Base-by-base conservation (phyloP, 2,797 vertebrate species). In the Phoebastria nigripes region DNA sequence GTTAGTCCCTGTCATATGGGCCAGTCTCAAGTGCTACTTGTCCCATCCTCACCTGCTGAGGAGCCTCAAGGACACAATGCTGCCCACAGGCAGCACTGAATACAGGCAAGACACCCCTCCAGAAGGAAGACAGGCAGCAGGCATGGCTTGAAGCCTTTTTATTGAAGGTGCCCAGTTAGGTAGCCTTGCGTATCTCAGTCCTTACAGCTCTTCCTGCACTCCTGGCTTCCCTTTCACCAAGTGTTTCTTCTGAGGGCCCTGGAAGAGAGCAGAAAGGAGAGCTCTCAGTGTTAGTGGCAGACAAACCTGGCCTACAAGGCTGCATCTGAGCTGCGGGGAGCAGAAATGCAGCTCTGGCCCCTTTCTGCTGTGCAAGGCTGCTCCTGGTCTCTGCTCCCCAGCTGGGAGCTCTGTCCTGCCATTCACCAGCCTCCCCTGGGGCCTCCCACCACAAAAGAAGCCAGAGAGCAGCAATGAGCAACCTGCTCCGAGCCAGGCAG, bases 161-260 rank as follows among this genome's bases (percentile, higher is more conserved):
- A 97, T 87, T 96, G 59, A 37, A 72, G 5, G 25, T 44, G 22
- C 21, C 37, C 25, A 1, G 16, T 33, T 49, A 56, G 31, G 77
- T 12, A 79, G 72, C 51, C 46, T 49, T 28, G 37, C 19, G 8
- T 21, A 29, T 56, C 49, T 54, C 58, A 35, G 9, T 16, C 56
- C 80, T 80, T 39, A 98, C 25, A 87, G 37, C 46, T 98, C 98
- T 33, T 96, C 90, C 28, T 96, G 94, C 66, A 93, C 87, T 69
- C 98, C 97, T 1, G 94, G 92, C 85, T 97, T 97, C 66, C 96
- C 97, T 95, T 98, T 99, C 73, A 98, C 90, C 59, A 97, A 77
- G 74, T 99, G 98, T 87, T 99, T 99, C 98, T 99, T 99, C 98
- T 98, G 98, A 18, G 99, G 99, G 54, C 99, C 99, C 99, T 99